phyloP scores from a whole-genome alignment of 2,888 invertebrate species.

The Darwinula stevensoni region DNA sequence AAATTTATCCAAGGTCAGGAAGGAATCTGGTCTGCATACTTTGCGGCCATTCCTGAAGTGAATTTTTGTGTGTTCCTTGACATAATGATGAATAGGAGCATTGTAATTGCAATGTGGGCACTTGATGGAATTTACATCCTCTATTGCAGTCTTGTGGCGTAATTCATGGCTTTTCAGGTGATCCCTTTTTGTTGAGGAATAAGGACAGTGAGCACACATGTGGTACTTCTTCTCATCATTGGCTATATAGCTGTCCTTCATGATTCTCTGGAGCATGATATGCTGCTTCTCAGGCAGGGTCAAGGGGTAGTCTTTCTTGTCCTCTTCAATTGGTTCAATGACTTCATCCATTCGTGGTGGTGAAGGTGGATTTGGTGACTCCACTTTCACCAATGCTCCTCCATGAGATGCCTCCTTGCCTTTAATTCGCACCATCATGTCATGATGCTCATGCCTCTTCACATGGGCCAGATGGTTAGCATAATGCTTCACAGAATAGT shows the following conservation, averaged over 20 bases:
- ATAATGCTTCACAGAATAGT: conserved; percentile 60
- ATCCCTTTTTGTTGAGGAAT: conserved; percentile 36
- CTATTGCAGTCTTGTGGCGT: conserved; percentile 31
- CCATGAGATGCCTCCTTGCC: conserved; percentile 6
- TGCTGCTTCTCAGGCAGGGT: conserved; percentile 12
- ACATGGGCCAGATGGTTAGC: conserved; percentile 54
- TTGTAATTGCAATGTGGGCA: conserved; percentile 59
- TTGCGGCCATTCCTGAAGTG: conserved; percentile 25
- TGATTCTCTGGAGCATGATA: conserved; percentile 16
- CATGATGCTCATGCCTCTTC: conserved; percentile 28
- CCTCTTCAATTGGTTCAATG: conserved; percentile 3
- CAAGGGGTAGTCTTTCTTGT: conserved; percentile 3
- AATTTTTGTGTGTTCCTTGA: conserved; percentile 45
- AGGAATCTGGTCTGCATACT: background rate
- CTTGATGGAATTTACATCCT: conserved; percentile 23
- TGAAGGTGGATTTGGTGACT: conserved; percentile 5
- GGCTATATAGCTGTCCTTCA: conserved; percentile 11
- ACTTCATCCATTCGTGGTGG: conserved; percentile 1
- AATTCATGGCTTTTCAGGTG: conserved; percentile 41
- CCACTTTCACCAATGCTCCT: conserved; percentile 4
- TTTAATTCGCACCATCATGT: conserved; percentile 10
- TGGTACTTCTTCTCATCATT: conserved; percentile 26
- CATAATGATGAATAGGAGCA: conserved; percentile 35
- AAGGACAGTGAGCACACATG: conserved; percentile 48
- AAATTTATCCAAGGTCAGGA: background rate